A percentile compares a stretch with the other conserved stretches of the same genome.
Conservation (phyloP, 2,797 vertebrate species). For the Phalanger gymnotis region DNA sequence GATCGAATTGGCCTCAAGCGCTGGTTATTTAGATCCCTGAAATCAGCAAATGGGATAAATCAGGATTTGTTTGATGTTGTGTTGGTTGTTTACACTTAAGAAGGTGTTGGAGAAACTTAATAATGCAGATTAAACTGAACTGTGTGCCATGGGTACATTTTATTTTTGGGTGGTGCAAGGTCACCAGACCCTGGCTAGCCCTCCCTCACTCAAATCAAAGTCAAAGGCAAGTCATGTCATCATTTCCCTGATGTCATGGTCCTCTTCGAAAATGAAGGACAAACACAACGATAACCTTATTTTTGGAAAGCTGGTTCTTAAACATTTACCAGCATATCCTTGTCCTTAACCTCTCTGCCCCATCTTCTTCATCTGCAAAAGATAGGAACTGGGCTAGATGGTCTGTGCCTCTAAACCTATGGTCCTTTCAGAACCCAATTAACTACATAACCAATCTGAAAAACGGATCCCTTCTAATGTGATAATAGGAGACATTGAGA, state of each 20-base stretch:
- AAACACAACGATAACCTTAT: too few species aligned
- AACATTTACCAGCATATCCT: background rate
- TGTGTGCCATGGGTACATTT: background rate
- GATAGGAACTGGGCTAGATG: background rate
- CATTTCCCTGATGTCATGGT: too few species aligned
- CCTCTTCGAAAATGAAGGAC: too few species aligned
- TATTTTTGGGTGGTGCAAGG: background rate
- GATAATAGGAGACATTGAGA: background rate
- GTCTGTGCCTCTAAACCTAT: background rate
- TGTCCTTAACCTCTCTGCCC: background rate
- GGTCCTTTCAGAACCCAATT: background rate
- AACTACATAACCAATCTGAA: background rate
- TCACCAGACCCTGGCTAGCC: too few species aligned
- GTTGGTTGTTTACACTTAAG: background rate
- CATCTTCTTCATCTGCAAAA: background rate
- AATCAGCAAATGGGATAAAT: background rate
- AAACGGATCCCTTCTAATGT: background rate
- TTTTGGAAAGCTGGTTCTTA: background rate
- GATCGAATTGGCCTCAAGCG: background rate
- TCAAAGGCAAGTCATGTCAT: too few species aligned
- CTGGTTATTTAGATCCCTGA: background rate
- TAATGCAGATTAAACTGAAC: background rate
- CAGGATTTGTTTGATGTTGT: background rate
- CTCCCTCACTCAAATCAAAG: too few species aligned
- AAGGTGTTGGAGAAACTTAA: background rate